Conservation (phyloP, 2,113 vertebrate species). For the Phalacrocorax aristotelis region DNA sequence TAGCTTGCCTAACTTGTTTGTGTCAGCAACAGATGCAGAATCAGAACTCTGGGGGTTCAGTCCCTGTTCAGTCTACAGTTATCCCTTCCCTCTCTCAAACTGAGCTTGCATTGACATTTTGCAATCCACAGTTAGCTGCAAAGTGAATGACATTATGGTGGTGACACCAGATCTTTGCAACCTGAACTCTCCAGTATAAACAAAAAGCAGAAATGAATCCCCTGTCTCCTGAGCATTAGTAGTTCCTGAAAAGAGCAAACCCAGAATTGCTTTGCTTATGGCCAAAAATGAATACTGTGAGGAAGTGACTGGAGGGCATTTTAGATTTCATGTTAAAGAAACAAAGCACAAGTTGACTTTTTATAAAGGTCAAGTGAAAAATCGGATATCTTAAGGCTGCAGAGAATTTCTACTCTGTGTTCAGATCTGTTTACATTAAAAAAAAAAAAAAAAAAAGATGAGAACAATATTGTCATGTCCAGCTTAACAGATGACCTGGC, state of each 20-base stretch:
- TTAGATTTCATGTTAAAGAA: slow-evolving; percentile 27
- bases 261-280: neutral
- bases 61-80: neutral
- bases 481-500: neutral
- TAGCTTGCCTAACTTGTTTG: neutral
- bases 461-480: slow-evolving; percentile 7
- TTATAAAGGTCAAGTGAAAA: slow-evolving; percentile 65
- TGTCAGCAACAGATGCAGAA: neutral
- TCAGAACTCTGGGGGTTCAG: neutral
- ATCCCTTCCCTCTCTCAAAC: neutral
- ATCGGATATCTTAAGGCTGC: neutral
- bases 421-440: neutral
- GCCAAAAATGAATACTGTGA: neutral
- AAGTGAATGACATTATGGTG: neutral
- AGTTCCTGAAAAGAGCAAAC: slow-evolving; percentile 28
- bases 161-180: neutral
- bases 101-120: neutral
- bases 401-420: neutral
- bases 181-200: neutral
- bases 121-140: neutral
- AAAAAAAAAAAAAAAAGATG: neutral
- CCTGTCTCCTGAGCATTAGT: neutral
- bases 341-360: slow-evolving; percentile 58
- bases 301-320: slow-evolving; percentile 20
- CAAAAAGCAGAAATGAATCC: neutral